phyloP scores from a whole-genome alignment of 2,113 vertebrate species.

The Garra rufa region DNA sequence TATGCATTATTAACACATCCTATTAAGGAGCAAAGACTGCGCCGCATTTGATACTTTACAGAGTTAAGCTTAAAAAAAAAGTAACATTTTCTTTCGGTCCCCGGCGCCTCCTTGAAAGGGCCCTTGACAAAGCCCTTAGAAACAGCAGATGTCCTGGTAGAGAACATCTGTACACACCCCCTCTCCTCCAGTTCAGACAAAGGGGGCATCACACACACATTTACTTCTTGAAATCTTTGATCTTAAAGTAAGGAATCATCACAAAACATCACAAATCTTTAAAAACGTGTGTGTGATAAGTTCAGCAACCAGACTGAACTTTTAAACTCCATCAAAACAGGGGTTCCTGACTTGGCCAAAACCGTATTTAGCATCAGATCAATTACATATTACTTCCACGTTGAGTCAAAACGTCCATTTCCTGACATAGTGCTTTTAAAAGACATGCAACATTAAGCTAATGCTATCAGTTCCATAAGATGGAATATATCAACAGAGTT shows the following conservation, averaged over 20 bases:
- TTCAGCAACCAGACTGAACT: slow-evolving; percentile 4
- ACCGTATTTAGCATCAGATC: not conserved
- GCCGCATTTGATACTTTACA: not conserved
- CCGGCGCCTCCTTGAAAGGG: slow-evolving; percentile 51
- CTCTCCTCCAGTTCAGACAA: slow-evolving; percentile 42
- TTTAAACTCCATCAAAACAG: not conserved
- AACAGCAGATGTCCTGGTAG: slow-evolving; percentile 75
- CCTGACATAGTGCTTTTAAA: not conserved
- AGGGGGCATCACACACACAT: slow-evolving; percentile 39
- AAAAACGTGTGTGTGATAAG: not conserved
- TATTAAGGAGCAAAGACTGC: not conserved
- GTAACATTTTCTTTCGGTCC: slow-evolving; percentile 2
- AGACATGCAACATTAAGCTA: not conserved
- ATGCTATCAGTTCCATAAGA: not conserved
- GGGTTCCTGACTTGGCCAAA: not conserved
- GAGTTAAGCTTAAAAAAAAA: slow-evolving; percentile 18
- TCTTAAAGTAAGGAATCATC: not conserved
- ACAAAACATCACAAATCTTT: not conserved
- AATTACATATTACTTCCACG: not conserved
- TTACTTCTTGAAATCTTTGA: not conserved
- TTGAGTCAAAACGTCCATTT: not conserved
- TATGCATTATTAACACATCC: slow-evolving; percentile 1
- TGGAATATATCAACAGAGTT: not conserved
- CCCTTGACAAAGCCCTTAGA: slow-evolving; percentile 83
- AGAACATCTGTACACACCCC: slow-evolving; percentile 43